Base-by-base conservation (phyloP, 1,140 invertebrate genomes). In the Solen grandis region DNA sequence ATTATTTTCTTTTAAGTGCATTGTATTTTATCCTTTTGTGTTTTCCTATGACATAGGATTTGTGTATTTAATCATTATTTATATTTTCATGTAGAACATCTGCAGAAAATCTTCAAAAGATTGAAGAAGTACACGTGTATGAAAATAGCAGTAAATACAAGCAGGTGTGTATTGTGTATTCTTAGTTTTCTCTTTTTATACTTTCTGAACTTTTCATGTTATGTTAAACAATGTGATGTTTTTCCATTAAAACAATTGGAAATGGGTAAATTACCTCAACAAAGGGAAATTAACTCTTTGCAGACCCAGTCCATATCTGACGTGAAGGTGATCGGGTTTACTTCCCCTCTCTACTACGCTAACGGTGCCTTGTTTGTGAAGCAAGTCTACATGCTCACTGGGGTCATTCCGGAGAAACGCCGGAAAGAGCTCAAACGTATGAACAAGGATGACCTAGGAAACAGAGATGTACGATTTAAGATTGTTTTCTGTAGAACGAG, bases 401-500 rank as follows among this genome's bases (percentile, higher is more conserved):
- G 83, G 1, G 62, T 84, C 5, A 69, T 68, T 14, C 78, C 79
- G 25, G 78, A 81, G 52, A 84, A 81, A 75, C 50, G 63, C 2
- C 52, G 50, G n/a, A 82, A 82, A 31, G 35, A 46, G 16, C 14
- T 82, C n/a, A 82, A 78, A 29, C 60, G 46, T 27, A 50, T 75
- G 72, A 16, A 52, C 19, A 66, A 81, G 35, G 60, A 27, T 22
- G 27, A 31, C 1, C 19, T 33, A 2, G 59, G 16, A 52, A 22
- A 27, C 41, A 68, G 16, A 22, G 52, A 77, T 87, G 31, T 91
- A n/a, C n/a, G n/a, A n/a, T n/a, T n/a, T n/a, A n/a, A n/a, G n/a
- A n/a, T n/a, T n/a, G n/a, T n/a, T n/a, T n/a, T n/a, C n/a, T n/a
- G n/a, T n/a, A n/a, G n/a, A n/a, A n/a, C n/a, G n/a, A n/a, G n/a